Base-by-base conservation (phyloP, 92 coral and sea anemone genomes). In the Nematostella vectensis region DNA sequence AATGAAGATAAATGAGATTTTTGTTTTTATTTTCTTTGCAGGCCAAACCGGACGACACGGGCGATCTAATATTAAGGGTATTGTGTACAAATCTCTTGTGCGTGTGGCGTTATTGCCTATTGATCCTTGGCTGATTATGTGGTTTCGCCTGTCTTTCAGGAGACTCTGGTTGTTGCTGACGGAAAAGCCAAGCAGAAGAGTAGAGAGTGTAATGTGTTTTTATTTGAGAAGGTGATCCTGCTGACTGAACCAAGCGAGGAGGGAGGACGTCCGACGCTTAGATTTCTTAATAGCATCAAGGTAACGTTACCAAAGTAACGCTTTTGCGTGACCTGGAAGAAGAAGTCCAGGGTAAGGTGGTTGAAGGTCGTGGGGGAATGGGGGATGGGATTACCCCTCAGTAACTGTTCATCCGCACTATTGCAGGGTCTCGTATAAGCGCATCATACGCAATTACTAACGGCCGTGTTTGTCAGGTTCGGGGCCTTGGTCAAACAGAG, bases 401-500 rank as follows among this genome's bases (percentile, higher is more conserved):
- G n/a, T n/a, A n/a, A n/a, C n/a, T n/a, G n/a, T n/a, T n/a, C n/a
- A n/a, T n/a, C n/a, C n/a, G n/a, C n/a, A n/a, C n/a, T n/a, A n/a
- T n/a, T n/a, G n/a, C n/a, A n/a, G n/a, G n/a, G n/a, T n/a, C n/a
- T n/a, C n/a, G n/a, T n/a, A n/a, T n/a, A n/a, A n/a, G n/a, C n/a
- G n/a, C n/a, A n/a, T n/a, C n/a, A n/a, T n/a, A n/a, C n/a, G n/a
- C n/a, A n/a, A n/a, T n/a, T n/a, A n/a, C n/a, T n/a, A n/a, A n/a
- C n/a, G n/a, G n/a, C n/a, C n/a, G n/a, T n/a, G n/a, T 15, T 15
- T 33, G 3, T 11, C 76, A 85, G 94, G 79, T 86, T 3, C 84
- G 76, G 29, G 88, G 94, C 25, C 66, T 85, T 1, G 94, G 94
- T 21, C 88, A 81, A 40, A 85, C 94, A 11, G 94, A 85, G 63